These are phyloP conservation scores for Oreotrochilus melanogaster DNA, from an alignment of 2,113 vertebrate genomes.

Conservation along the genomic window DNA sequence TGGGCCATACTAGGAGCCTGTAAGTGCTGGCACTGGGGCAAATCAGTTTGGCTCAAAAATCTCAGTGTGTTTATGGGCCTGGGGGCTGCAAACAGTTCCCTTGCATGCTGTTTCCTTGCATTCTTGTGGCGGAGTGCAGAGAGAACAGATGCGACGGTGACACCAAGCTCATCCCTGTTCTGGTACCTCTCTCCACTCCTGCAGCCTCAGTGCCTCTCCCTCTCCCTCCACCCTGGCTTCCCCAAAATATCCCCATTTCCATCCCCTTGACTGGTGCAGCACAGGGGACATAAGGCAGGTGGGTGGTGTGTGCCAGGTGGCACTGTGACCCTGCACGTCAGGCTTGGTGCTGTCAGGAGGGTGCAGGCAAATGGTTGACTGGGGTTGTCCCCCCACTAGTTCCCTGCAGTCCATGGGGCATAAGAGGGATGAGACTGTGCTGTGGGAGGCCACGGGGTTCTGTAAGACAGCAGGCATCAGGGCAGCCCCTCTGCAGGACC, in stretches of 20 bases:
- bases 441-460: neutral
- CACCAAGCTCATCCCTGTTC: neutral
- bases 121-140: neutral
- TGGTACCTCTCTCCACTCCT: neutral
- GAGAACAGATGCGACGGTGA: neutral
- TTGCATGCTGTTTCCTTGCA: neutral
- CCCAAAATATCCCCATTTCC: neutral
- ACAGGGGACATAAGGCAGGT: neutral
- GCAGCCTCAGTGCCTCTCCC: neutral
- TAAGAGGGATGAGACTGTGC: accelerated
- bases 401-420: neutral
- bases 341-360: neutral
- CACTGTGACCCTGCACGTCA: accelerated
- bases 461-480: neutral
- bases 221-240: neutral
- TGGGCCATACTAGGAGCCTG: accelerated
- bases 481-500: neutral
- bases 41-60: neutral
- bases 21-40: neutral
- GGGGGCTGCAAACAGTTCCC: neutral
- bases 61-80: neutral
- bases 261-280: accelerated
- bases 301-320: neutral
- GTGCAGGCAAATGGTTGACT: neutral
- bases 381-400: neutral